Evolutionary conservation across 92 coral and sea anemone genomes (phyloP), one percentile per base, ranked within the genome.

Genomic region (Epizoanthus ramosus): DNA sequence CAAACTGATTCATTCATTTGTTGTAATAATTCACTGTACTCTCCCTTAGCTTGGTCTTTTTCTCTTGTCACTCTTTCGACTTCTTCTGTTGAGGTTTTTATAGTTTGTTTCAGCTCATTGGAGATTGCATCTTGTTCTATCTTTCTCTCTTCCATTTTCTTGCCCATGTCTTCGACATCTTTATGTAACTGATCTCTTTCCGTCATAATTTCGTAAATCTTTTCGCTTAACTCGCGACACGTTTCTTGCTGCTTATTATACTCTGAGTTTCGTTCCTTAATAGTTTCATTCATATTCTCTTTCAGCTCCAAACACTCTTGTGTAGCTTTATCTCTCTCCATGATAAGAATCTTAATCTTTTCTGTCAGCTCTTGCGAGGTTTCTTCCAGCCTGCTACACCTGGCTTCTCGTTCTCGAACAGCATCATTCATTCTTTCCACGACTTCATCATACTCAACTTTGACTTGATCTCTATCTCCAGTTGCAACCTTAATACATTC

Each of bases 141-240:
- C 15, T 3, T 21, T 21, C 15, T 21, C 24, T 67, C 52, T 43
- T 56, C 75, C 14, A 69, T 12, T 24, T 69, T 31, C 3, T 39
- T 37, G 16, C 63, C 58, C 15, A 21, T 10, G 41, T 4, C 19
- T 39, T 41, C 71, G 22, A 60, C 21, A 41, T 77, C 69, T 15
- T 22, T 56, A 22, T 63, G 19, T 39, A 77, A 43, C 15, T 13
- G 63, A 13, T 41, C 63, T 43, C 70, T 77, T 43, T 77, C 82
- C 4, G 2, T 63, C 8, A 14, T 15, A 63, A 77, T 35, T 21
- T 18, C 18, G 31, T 63, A 17, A 5, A 61, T 22, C 47, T 77
- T 65, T 19, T 63, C 54, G 14, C 54, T 47, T 10, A 47, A 47
- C 13, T 47, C 54, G 6, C 54, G 54, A 47, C 54, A 47, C 54